Evolutionary conservation across 2,888 invertebrate species (phyloP).

Genomic region (Thelaira solivaga): DNA sequence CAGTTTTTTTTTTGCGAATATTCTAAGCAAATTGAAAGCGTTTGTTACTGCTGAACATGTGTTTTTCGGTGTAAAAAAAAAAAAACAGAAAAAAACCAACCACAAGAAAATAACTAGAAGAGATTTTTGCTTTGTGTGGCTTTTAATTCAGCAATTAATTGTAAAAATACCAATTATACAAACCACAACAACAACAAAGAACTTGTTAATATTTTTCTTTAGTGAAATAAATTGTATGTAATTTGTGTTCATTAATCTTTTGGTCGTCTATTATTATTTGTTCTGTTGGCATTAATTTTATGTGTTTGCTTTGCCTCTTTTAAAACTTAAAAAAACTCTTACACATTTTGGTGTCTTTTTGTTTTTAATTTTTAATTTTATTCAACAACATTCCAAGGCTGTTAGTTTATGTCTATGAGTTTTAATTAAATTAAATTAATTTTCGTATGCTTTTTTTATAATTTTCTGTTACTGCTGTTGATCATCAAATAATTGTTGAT

Average conservation of each 20-base stretch:
- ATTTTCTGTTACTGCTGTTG: too few relatives aligned
- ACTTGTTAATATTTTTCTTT: slow-evolving; percentile 37
- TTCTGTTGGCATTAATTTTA: too few relatives aligned
- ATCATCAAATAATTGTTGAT: slow-evolving; percentile 34
- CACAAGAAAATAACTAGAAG: neutral
- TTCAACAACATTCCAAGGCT: slow-evolving; percentile 40
- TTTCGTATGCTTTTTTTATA: slow-evolving; percentile 18
- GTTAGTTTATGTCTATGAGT: slow-evolving; percentile 34
- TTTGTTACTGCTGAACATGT: neutral
- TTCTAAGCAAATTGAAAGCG: too few relatives aligned
- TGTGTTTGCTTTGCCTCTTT: too few relatives aligned
- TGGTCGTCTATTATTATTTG: slow-evolving; percentile 3
- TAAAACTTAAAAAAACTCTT: too few relatives aligned
- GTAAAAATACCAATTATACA: neutral
- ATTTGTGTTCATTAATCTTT: slow-evolving; percentile 46
- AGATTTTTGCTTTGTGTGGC: neutral
- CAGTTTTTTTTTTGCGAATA: slow-evolving; percentile 21
- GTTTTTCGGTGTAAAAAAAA: too few relatives aligned
- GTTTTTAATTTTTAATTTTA: slow-evolving; percentile 15
- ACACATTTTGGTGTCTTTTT: too few relatives aligned
- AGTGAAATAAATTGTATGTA: slow-evolving; percentile 28
- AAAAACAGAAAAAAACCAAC: neutral
- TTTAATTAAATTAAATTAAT: slow-evolving; percentile 58
- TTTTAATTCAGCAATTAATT: neutral
- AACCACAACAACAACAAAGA: neutral